Conservation (phyloP, 2,113 vertebrate genomes). For the Lynx canadensis region DNA sequence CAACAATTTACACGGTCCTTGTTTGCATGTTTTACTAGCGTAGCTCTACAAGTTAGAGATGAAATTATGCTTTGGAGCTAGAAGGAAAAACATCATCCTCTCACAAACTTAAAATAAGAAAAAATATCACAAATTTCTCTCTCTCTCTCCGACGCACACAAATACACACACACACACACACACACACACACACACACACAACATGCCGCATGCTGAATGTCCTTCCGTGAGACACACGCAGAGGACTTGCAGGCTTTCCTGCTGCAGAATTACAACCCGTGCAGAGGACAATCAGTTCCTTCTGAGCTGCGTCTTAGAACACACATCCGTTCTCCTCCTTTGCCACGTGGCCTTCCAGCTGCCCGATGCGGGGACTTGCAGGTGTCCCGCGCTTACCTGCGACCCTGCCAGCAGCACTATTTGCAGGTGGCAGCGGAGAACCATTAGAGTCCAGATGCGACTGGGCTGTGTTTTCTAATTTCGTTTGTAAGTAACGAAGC, state of each 20-base stretch:
- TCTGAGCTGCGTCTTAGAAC: neutral
- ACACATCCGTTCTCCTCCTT: neutral
- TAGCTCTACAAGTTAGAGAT: neutral
- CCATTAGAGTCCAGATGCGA: neutral
- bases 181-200: neutral
- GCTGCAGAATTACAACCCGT: neutral
- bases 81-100: neutral
- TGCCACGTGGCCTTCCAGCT: neutral
- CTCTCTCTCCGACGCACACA: neutral
- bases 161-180: neutral
- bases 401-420: neutral
- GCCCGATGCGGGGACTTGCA: rapidly evolving
- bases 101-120: neutral
- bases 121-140: neutral
- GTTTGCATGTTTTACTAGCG: neutral
- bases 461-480: neutral
- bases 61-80: neutral
- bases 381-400: neutral
- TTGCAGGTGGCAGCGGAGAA: neutral
- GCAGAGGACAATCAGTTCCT: neutral
- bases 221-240: neutral
- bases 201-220: neutral
- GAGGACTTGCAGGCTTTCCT: neutral
- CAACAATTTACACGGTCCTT: neutral
- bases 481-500: neutral